phyloP scores from a whole-genome alignment of 2,888 invertebrate species.

The Tetragnatha montana region DNA sequence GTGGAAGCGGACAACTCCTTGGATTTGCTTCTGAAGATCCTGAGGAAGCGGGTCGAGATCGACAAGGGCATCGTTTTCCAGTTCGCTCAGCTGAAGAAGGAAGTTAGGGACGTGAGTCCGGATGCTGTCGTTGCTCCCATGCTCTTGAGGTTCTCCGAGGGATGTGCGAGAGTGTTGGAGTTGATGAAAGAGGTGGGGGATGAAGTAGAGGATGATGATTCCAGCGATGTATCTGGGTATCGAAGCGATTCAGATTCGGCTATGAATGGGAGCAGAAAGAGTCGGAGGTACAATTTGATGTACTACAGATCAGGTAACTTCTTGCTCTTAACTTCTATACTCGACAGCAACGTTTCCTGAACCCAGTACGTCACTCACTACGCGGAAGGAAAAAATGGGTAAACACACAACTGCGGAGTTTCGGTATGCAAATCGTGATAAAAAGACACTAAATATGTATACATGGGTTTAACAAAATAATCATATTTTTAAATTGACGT shows the following conservation, averaged over 20 bases:
- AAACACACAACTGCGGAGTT: too few relatives aligned
- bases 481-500: too few relatives aligned
- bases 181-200: constrained; percentile 82
- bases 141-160: constrained; percentile 78
- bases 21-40: constrained; percentile 83
- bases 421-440: too few relatives aligned
- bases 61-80: constrained; percentile 89
- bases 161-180: constrained; percentile 81
- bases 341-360: too few relatives aligned
- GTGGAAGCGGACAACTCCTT: constrained; percentile 85
- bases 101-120: constrained; percentile 79
- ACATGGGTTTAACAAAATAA: too few relatives aligned
- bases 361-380: too few relatives aligned
- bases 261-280: constrained; percentile 78
- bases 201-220: constrained; percentile 76
- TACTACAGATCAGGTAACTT: constrained; percentile 77
- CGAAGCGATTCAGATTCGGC: constrained; percentile 86
- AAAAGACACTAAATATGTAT: too few relatives aligned
- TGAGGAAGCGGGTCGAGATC: constrained; percentile 89
- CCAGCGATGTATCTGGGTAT: constrained; percentile 84
- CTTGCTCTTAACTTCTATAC: too few relatives aligned
- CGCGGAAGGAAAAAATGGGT: too few relatives aligned
- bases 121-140: constrained; percentile 81
- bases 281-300: constrained; percentile 77
- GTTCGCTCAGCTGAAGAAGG: constrained; percentile 80